Evolutionary conservation across 2,113 vertebrate genomes (phyloP), one percentile per base, ranked within the genome.

Genomic region (Siniperca knerii): DNA sequence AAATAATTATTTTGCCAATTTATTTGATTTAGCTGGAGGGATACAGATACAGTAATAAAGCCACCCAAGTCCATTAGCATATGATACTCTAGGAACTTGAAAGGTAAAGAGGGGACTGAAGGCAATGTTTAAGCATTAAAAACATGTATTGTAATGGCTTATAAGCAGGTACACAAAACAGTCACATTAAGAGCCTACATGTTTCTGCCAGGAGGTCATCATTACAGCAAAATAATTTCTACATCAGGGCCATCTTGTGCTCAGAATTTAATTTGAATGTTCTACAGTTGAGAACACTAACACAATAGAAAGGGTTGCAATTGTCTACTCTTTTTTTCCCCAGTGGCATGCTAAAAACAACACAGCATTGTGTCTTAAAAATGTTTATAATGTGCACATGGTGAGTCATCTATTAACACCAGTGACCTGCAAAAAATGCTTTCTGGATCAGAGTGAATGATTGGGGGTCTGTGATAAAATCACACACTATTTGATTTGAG

Each of bases 1-100:
- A 44, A 81, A 65, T 54, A 21, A 82, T 84, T 77, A 58, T 88
- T 88, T 75, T 62, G 25, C 44, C 77, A 77, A 69, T 87, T 71
- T 60, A 76, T 89, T 85, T 74, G 35, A 88, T 80, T 81, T 66
- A 12, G 33, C 68, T 50, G 15, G 23, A 23, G 20, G 35, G 42
- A 65, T 40, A 58, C 18, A 50, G 23, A 60, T 52, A n/a, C 20
- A 37, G n/a, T 12, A 44, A 55, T 66, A 60, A 74, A 54, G 8
- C 55, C 55, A 60, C 48, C 23, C 2, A 55, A 54, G 29, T 2
- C 23, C 29, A 40, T 40, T 40, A 29, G 6, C 6, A 15, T 50
- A 25, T 21, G 29, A 15, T 80, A 42, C 54, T 79, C 44, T 37
- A 8, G 3, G 40, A 37, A 18, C 20, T 20, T 52, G 12, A 25